Percentiles rank a stretch among this genome's conserved stretches.
phyloP scores from a whole-genome alignment of 2,888 invertebrate genomes.

The Lydus trimaculatus region DNA sequence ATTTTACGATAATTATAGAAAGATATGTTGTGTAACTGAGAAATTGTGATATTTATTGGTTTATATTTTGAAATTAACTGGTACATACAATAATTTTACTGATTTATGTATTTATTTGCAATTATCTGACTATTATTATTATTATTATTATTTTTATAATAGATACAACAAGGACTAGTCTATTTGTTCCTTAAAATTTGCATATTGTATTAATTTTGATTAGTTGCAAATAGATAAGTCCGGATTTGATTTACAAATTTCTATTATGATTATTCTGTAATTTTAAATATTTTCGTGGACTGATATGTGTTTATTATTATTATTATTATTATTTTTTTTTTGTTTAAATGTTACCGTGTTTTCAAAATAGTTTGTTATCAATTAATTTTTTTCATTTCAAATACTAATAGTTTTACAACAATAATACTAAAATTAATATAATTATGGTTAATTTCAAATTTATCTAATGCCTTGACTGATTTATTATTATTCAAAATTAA shows the following conservation, averaged over 20 bases:
- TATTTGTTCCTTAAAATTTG: conserved; percentile 4
- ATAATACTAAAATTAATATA: conserved; percentile 2
- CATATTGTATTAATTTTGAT: neutral
- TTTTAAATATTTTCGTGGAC: conserved; percentile 32
- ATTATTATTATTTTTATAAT: neutral
- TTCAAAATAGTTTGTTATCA: conserved; percentile 26
- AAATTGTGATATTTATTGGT: conserved; percentile 8
- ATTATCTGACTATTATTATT: conserved; percentile 2
- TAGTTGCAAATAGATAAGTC: conserved; percentile 10
- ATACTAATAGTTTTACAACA: neutral
- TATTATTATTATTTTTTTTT: conserved; percentile 6
- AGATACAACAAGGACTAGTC: conserved; percentile 1
- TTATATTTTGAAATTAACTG: neutral
- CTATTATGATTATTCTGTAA: conserved; percentile 11
- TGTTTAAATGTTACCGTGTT: conserved; percentile 32
- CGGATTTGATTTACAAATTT: neutral
- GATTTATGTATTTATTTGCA: conserved; percentile 1
- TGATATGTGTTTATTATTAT: conserved; percentile 22
- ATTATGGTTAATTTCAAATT: neutral
- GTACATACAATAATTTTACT: conserved; percentile 5
- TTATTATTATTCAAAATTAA: no score
- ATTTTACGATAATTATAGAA: neutral
- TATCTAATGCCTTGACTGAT: no score
- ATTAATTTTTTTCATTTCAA: neutral
- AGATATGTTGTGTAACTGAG: neutral